phyloP scores from a whole-genome alignment of 1,140 invertebrate genomes.

The Aphidius ervi region DNA sequence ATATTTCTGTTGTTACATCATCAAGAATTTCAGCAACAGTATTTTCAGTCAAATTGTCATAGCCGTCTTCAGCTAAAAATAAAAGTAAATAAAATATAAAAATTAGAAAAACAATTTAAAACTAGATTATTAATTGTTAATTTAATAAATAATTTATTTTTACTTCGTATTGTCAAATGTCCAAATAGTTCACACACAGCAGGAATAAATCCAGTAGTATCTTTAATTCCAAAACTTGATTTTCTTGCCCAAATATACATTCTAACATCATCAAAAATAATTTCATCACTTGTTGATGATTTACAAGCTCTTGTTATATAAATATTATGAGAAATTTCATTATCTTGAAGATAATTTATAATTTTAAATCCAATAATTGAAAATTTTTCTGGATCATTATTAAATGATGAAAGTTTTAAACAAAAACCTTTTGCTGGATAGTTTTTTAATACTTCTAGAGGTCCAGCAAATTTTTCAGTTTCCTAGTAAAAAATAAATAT shows the following conservation, averaged over 20 bases:
- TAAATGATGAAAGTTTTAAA: conserved; percentile 53
- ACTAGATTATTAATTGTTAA: conserved; percentile 14
- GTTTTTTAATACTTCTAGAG: conserved; percentile 51
- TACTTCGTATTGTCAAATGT: conserved; percentile 63
- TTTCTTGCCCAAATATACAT: conserved; percentile 65
- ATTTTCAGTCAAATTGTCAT: conserved; percentile 37
- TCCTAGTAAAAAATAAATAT: conserved; percentile 49
- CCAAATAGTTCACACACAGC: conserved; percentile 67
- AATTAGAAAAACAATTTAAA: conserved; percentile 18
- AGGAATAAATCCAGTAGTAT: conserved; percentile 56
- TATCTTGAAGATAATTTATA: conserved; percentile 54
- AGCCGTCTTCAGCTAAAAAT: conserved; percentile 51
- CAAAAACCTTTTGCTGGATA: conserved; percentile 64
- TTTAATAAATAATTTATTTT: conserved; percentile 32
- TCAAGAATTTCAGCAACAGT: too few species aligned
- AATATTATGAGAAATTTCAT: conserved; percentile 65
- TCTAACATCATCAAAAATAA: conserved; percentile 48
- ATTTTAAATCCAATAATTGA: conserved; percentile 50
- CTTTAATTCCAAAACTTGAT: conserved; percentile 53
- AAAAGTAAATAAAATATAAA: conserved; percentile 26
- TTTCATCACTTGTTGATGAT: conserved; percentile 18
- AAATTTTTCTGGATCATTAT: conserved; percentile 39
- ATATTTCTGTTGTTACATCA: too few species aligned
- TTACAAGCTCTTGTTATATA: conserved; percentile 59
- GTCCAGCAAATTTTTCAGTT: conserved; percentile 41